Conservation (phyloP, 1,140 invertebrate genomes). For the Hypsibius dujardini region DNA sequence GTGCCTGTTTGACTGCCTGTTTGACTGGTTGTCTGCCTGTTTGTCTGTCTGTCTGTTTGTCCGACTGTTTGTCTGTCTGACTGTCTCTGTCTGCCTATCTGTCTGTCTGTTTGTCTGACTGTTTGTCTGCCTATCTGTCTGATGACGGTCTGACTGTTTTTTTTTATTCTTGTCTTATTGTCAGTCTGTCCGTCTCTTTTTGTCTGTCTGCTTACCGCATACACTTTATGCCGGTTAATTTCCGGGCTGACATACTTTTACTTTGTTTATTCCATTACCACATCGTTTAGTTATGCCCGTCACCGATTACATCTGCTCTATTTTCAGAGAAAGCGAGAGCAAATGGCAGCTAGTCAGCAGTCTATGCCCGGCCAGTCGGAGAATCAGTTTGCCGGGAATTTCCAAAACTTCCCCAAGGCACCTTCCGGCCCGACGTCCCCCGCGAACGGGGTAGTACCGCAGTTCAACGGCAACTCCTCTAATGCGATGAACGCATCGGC, state of each 20-base stretch:
- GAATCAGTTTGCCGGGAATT: no score
- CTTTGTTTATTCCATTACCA: not conserved
- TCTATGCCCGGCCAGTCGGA: not conserved
- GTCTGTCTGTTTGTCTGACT: no score
- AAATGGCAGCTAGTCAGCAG: not conserved
- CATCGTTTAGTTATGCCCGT: not conserved
- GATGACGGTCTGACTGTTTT: no score
- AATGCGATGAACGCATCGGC: no score
- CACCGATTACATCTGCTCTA: not conserved
- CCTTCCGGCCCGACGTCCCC: slow-evolving; percentile 5
- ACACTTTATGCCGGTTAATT: no score
- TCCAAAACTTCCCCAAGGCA: not conserved
- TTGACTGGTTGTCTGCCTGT: not conserved
- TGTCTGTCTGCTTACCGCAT: no score
- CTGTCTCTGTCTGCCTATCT: no score
- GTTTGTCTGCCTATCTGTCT: no score
- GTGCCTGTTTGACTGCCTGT: no score
- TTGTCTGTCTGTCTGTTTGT: not conserved
- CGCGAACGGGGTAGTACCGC: not conserved
- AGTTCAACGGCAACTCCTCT: not conserved
- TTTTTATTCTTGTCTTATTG: no score
- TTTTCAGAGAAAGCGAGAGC: slow-evolving; percentile 1
- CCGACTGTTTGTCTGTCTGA: not conserved
- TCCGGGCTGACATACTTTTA: not conserved
- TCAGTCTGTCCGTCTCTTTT: no score